These are phyloP conservation scores for Agelas oroides DNA, from an alignment of 37 sponge, comb jelly and placozoan species.

Conservation along the genomic window DNA sequence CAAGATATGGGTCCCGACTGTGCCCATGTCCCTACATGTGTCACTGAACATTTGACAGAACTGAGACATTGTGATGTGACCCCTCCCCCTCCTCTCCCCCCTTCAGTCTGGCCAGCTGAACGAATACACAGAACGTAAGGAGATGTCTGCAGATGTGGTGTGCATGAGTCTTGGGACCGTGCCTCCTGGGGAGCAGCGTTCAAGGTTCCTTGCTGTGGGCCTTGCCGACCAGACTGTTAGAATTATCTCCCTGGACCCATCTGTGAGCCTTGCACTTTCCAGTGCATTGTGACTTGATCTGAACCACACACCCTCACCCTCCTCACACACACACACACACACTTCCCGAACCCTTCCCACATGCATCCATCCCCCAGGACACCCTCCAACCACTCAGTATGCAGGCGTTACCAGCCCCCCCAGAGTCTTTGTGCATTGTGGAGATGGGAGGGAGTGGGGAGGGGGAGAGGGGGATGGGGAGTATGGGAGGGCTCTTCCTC, in stretches of 20 bases:
- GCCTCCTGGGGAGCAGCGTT: conserved; percentile 94
- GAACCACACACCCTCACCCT: too few relatives aligned
- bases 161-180: conserved; percentile 96
- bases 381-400: conserved; percentile 93
- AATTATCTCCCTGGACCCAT: conserved; percentile 95
- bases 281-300: too few relatives aligned
- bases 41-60: too few relatives aligned
- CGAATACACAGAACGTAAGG: conserved; percentile 98
- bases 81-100: not conserved
- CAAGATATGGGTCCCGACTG: too few relatives aligned
- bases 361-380: conserved; percentile 41
- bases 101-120: conserved; percentile 93
- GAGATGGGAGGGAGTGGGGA: conserved; percentile 87
- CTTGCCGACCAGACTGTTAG: conserved; percentile 96
- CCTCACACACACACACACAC: not conserved
- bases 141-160: conserved; percentile 92
- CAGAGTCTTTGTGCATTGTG: conserved; percentile 96
- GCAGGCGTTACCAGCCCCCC: conserved; percentile 94
- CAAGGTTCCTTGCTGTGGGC: conserved; percentile 96
- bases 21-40: too few relatives aligned
- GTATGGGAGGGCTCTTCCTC: conserved; percentile 86
- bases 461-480: conserved; percentile 1
- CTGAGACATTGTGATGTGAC: not conserved
- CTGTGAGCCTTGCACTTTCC: too few relatives aligned
- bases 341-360: too few relatives aligned